Base-by-base conservation (phyloP, 2,888 invertebrate species). In the Chymomyza procnemis region DNA sequence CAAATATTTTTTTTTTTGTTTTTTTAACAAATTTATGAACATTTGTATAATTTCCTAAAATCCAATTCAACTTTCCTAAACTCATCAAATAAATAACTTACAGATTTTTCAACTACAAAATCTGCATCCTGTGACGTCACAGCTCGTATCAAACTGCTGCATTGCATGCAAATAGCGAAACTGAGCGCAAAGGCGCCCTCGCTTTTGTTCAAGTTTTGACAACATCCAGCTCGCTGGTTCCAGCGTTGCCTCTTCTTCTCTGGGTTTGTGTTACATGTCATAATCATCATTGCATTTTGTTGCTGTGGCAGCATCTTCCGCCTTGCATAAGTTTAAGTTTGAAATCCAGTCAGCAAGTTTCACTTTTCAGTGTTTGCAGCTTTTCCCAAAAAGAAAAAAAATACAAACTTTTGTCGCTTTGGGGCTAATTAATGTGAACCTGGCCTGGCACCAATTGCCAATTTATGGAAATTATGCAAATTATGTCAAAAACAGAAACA, bases 311-410 rank as follows among this genome's bases (percentile, higher is more conserved):
- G 64, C 80, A 82, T 85, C 81, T 81, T 85, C 82, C 85, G 85
- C 80, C 81, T 81, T 81, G 83, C 81, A 85, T 81, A 85, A 81
- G 80, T 59, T 55, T n/a, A n/a, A n/a, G n/a, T n/a, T n/a, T n/a
- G 26, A 61, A 54, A 52, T 46, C 19, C 61, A 14, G 26, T 64
- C 61, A 14, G 41, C 66, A 76, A 85, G 82, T 81, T 81, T 81
- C 81, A 81, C 81, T 81, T 81, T 41, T 41, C 34, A 41, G 34
- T 12, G 34, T 41, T 12, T 41, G 34, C 34, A 41, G 34, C 34
- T 41, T 41, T 41, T 41, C 34, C 34, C 34, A 41, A 41, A 26
- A 26, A 26, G 1, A 22, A 2, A 22, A 22, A 22, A 22, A 22
- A 26, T 1, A 26, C n/a, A 41, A 41, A 41, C 34, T 41, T 41